These are phyloP conservation scores for Bacillus rossius DNA, from an alignment of 1,140 invertebrate species.

Conservation along the genomic window DNA sequence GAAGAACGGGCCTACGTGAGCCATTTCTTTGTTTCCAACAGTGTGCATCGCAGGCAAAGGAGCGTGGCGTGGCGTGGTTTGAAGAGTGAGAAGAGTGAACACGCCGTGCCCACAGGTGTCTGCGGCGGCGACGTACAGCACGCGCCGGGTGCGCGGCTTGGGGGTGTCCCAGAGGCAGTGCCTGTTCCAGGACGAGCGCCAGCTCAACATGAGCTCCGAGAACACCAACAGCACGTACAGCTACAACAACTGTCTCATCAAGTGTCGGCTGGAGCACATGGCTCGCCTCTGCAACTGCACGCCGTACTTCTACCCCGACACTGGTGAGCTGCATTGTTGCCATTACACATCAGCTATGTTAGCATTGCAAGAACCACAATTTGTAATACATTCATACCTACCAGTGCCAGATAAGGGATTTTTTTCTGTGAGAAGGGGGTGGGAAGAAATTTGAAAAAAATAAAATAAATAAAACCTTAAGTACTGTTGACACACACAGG, in stretches of 20 bases:
- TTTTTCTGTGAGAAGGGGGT: too few species aligned
- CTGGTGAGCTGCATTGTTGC: neutral
- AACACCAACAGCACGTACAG: constrained; percentile 37
- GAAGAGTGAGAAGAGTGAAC: too few species aligned
- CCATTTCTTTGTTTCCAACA: too few species aligned
- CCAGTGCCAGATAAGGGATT: too few species aligned
- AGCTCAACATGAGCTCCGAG: neutral
- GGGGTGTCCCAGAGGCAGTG: constrained; percentile 24
- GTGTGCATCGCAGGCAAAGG: too few species aligned
- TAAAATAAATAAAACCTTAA: too few species aligned
- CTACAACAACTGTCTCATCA: constrained; percentile 47
- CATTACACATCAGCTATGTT: neutral
- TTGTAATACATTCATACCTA: too few species aligned
- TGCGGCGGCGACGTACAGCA: constrained; percentile 12
- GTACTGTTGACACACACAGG: too few species aligned
- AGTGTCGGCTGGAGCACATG: constrained; percentile 47
- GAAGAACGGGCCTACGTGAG: too few species aligned
- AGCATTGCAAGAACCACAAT: too few species aligned
- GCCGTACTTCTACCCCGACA: constrained; percentile 34
- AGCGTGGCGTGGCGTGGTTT: too few species aligned
- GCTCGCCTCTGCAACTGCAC: constrained; percentile 47
- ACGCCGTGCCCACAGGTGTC: constrained; percentile 13
- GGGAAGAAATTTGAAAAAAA: too few species aligned
- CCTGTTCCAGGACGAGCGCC: constrained; percentile 33
- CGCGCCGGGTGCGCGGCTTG: constrained; percentile 5